phyloP scores from a whole-genome alignment of 2,113 vertebrate genomes.

The Tetrao urogallus region DNA sequence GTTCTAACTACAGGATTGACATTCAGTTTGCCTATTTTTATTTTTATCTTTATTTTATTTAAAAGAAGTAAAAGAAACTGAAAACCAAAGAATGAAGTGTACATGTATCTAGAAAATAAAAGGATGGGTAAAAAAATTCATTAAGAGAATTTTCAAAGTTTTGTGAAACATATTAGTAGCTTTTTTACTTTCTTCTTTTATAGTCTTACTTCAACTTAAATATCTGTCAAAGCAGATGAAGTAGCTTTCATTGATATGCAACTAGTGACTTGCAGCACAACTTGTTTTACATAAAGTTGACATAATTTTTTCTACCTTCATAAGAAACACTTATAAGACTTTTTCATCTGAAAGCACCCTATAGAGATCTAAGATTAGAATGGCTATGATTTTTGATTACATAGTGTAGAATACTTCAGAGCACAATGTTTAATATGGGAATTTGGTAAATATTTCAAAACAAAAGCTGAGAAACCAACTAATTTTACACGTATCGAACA shows the following conservation, averaged over 20 bases:
- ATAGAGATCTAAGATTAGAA: not conserved
- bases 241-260: not conserved
- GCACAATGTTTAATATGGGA: not conserved
- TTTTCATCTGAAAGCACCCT: not conserved
- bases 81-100: not conserved
- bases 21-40: not conserved
- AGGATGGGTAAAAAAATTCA: not conserved
- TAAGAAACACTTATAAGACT: not conserved
- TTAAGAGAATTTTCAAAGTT: not conserved
- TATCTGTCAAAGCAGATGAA: not conserved
- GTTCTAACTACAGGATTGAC: not conserved
- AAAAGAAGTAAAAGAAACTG: not conserved
- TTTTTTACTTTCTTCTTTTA: not conserved
- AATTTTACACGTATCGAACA: conserved; percentile 9
- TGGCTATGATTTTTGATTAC: not conserved
- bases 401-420: not conserved
- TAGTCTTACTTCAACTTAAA: not conserved
- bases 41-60: not conserved
- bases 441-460: conserved; percentile 55
- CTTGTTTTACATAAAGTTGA: not conserved
- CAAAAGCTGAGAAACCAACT: not conserved
- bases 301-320: not conserved
- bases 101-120: not conserved
- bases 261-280: not conserved
- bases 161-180: not conserved